Base-by-base conservation (phyloP, 2,113 vertebrate species). In the Peromyscus leucopus region DNA sequence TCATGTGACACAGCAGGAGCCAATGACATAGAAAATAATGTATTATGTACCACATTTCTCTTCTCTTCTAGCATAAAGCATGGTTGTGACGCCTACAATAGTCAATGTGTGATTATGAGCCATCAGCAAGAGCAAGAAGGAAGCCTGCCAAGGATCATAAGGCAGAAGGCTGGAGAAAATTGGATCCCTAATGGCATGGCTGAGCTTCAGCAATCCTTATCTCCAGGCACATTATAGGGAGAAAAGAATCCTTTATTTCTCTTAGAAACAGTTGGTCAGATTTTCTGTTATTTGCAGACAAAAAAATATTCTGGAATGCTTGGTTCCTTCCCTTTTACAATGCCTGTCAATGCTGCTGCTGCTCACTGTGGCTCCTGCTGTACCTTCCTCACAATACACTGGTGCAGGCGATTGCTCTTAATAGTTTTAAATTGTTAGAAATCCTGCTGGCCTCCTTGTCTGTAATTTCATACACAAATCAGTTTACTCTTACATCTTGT, bases 281-380 rank as follows among this genome's bases (percentile, higher is more conserved):
- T 63, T 92, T 94, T 95, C 63, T 74, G 46, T 72, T 84, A 76
- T 89, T 94, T 94, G 69, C 39, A 71, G 42, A 48, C 26, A 65
- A 93, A 65, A 93, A 96, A 90, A 42, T 67, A 85, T 80, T 75
- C 57, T 7, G 31, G 12, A 33, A 39, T 55, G 22, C 2, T 82
- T 24, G 33, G 4, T 39, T 89, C 33, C 2, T 2, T 79, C 48
- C 71, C 51, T 7, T 84, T 72, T 80, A 55, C 42, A 72, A 78
- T 76, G 82, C 17, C 36, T 80, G 10, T 87, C 22, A 69, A 1
- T 59, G 16, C 75, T 69, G 55, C 28, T 26, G 15, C 19, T 24
- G 6, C 36, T 59, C 3, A 42, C 13, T 51, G 59, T 46, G 59
- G 19, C 8, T 42, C n/a, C n/a, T 5, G 74, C 12, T 42, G 17